phyloP scores from a whole-genome alignment of 2,888 invertebrate genomes.

The Malachius bipustulatus region DNA sequence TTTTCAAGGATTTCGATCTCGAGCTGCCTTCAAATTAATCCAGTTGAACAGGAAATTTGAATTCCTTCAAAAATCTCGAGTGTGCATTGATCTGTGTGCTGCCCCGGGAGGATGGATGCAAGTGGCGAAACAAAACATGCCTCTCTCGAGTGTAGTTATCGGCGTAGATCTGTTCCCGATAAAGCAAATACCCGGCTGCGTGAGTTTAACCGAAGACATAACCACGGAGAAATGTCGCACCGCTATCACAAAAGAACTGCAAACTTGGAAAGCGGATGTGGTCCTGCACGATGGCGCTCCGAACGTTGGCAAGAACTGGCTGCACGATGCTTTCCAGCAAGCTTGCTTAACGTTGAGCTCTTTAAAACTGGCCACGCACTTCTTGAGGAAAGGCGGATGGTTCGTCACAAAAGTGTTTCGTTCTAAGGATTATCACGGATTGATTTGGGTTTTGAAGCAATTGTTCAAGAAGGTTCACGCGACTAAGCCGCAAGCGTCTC shows the following conservation, averaged over 20 bases:
- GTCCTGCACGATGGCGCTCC: constrained; percentile 97
- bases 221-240: constrained; percentile 88
- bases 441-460: constrained; percentile 92
- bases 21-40: constrained; percentile 98
- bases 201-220: constrained; percentile 85
- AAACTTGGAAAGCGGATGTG: constrained; percentile 94
- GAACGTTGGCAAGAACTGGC: constrained; percentile 94
- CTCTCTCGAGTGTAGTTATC: constrained; percentile 85
- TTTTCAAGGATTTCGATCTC: constrained; percentile 76
- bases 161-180: constrained; percentile 96
- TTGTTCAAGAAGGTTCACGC: constrained; percentile 95
- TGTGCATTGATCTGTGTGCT: constrained; percentile 96
- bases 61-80: constrained; percentile 89
- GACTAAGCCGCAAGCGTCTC: constrained; percentile 96
- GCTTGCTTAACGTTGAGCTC: constrained; percentile 84
- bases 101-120: constrained; percentile 99
- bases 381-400: constrained; percentile 85
- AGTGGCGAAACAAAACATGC: constrained; percentile 96
- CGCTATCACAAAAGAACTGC: constrained; percentile 70
- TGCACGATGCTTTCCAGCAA: constrained; percentile 95
- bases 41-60: constrained; percentile 96
- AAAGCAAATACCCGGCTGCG: constrained; percentile 79
- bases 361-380: constrained; percentile 80
- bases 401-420: constrained; percentile 98
- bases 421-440: constrained; percentile 92